Evolutionary conservation across 2,888 invertebrate species (phyloP), one percentile per base, ranked within the genome.

Genomic region (Xanthostigma xanthostigma): DNA sequence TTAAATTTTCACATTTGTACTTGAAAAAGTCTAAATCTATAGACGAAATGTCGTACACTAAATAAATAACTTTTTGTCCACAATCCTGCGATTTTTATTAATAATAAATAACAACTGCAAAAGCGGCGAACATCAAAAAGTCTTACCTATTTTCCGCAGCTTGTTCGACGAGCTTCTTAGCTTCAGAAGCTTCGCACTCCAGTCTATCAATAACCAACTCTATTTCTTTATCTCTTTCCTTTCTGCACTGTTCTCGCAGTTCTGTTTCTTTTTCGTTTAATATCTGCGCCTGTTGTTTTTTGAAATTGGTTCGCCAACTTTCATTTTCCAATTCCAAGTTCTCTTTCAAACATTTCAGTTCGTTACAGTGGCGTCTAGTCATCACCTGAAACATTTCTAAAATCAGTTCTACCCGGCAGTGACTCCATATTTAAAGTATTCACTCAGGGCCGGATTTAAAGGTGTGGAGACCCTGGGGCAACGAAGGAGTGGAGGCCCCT

Each of bases 181-280:
- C 74, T 2, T 73, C 71, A 44, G 74, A 73, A 0, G 79, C 76
- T 59, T 84, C 84, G 0, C 71, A 72, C 54, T 83, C 82, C 59
- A 85, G 69, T 50, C 78, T 74, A 56, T 78, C 79, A 44, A 84
- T 82, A 0, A 80, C 81, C 12, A 74, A 67, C 62, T 89, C 87
- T 47, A 88, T 84, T 67, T 88, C 87, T 43, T 73, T 76, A 64
- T 90, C 89, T 49, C 88, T 67, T 60, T 89, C 87, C 45, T 72
- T 71, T 61, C 79, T 77, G 60, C 78, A 80, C 54, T 82, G 78
- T 34, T 84, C 80, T 2, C 79, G 64, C 57, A 89, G 78, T 55
- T 75, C 73, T 49, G 72, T 70, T 64, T 85, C 84, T 58, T 76
- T 81, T 60, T 79, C 79, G 49, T 76, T 74, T 46, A 86, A 65